Conservation (phyloP, 2,113 vertebrate species). For the Corydoras maculifer region DNA sequence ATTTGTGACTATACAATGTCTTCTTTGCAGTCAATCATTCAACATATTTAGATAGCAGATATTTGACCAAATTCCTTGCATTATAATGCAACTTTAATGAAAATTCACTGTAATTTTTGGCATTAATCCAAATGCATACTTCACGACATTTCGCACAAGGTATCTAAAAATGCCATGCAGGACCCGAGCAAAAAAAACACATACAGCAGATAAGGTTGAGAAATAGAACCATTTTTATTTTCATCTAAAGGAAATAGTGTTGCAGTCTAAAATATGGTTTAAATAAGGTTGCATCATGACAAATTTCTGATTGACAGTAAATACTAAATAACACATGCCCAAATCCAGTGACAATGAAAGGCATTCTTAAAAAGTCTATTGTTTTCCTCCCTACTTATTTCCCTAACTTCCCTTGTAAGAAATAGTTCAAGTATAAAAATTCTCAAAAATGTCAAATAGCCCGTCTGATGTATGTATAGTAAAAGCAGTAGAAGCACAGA, state of each 20-base stretch:
- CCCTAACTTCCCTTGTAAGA: conserved; percentile 98
- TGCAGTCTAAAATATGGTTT: conserved; percentile 87
- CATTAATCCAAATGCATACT: not conserved
- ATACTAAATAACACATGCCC: conserved; percentile 80
- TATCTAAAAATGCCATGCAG: not conserved
- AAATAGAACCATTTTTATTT: conserved; percentile 79
- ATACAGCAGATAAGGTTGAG: conserved; percentile 46
- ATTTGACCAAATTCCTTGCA: too few relatives aligned
- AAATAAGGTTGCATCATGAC: conserved; percentile 72
- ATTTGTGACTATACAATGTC: too few relatives aligned
- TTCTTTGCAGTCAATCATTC: too few relatives aligned
- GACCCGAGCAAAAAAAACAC: conserved; percentile 13
- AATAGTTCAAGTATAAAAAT: conserved; percentile 99
- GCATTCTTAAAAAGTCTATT: conserved; percentile 79
- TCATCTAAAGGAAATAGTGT: conserved; percentile 87
- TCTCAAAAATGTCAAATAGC: conserved; percentile 98
- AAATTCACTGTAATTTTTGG: not conserved
- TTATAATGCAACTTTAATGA: too few relatives aligned
- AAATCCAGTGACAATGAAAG: conserved; percentile 93
- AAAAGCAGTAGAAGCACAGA: conserved; percentile 92
- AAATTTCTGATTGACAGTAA: conserved; percentile 77
- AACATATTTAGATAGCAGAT: too few relatives aligned
- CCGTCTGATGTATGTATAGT: conserved; percentile 85
- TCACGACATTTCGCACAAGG: not conserved
- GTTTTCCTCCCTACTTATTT: conserved; percentile 36